Percentiles rank a stretch among this genome's conserved stretches.
phyloP scores from a whole-genome alignment of 2,888 invertebrate species.

The Metalampra italica region DNA sequence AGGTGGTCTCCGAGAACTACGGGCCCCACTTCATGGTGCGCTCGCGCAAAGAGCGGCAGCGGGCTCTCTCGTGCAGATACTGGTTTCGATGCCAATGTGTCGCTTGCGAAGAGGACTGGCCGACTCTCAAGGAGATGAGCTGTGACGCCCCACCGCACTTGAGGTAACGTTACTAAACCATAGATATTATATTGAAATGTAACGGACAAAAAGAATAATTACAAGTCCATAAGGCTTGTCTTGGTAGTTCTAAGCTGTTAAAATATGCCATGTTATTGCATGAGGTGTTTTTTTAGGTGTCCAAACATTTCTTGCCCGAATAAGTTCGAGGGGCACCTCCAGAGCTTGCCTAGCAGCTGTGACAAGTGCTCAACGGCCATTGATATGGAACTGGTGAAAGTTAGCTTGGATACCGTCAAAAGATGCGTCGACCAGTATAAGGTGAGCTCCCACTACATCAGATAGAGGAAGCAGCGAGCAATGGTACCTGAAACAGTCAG shows the following conservation, averaged over 20 bases:
- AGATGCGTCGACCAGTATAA: conserved; percentile 47
- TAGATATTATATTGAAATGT: not conserved
- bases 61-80: conserved; percentile 83
- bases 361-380: conserved; percentile 43
- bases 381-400: conserved; percentile 41
- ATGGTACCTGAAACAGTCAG: too few relatives aligned
- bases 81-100: conserved; percentile 87
- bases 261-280: too few relatives aligned
- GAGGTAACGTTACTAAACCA: conserved; percentile 29
- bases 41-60: conserved; percentile 78
- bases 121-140: conserved; percentile 80
- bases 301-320: conserved; percentile 46
- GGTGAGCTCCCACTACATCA: conserved; percentile 32
- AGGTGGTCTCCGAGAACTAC: conserved; percentile 89
- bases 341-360: conserved; percentile 42
- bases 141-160: conserved; percentile 60
- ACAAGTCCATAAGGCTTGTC: too few relatives aligned
- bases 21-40: conserved; percentile 84
- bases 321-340: conserved; percentile 42
- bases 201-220: too few relatives aligned
- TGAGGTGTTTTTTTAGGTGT: conserved; percentile 38
- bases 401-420: conserved; percentile 42
- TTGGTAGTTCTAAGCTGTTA: too few relatives aligned
- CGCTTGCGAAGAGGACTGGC: conserved; percentile 88
- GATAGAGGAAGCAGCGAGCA: too few relatives aligned